Evolutionary conservation across 2,888 invertebrate genomes (phyloP).

Genomic region (Cerastoderma edule): DNA sequence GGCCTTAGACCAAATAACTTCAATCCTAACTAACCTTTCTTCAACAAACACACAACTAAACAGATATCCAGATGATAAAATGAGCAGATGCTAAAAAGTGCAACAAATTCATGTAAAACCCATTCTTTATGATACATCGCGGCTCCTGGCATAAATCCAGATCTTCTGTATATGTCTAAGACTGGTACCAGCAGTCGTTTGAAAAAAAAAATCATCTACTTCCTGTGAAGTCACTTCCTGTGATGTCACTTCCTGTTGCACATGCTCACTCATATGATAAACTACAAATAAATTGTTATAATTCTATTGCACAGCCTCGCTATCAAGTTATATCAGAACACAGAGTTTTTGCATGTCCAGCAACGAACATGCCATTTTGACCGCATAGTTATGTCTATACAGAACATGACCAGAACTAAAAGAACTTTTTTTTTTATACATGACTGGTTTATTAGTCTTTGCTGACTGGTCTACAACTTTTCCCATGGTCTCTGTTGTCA

Average conservation of each 20-base stretch:
- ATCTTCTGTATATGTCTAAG: conserved; percentile 1
- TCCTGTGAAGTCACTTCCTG: conserved; percentile 2
- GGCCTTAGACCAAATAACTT: no score
- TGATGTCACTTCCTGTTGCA: conserved; percentile 21
- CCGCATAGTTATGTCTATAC: background rate
- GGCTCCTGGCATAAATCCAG: background rate
- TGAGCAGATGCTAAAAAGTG: no score
- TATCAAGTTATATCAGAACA: conserved; percentile 8
- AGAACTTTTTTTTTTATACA: no score
- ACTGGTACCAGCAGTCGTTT: background rate
- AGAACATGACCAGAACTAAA: conserved; percentile 18
- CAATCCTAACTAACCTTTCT: no score
- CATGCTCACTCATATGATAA: conserved; percentile 19
- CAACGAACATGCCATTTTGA: background rate
- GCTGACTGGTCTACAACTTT: no score
- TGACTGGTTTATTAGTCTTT: no score
- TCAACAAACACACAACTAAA: no score
- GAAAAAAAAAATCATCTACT: background rate
- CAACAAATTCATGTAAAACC: no score
- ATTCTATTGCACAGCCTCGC: conserved; percentile 22
- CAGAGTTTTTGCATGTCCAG: conserved; percentile 10
- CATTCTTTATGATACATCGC: background rate
- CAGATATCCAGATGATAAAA: no score
- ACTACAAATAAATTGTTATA: conserved; percentile 13
- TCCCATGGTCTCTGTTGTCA: no score